phyloP scores from a whole-genome alignment of 1,140 invertebrate genomes.

The Epicauta chinensis region DNA sequence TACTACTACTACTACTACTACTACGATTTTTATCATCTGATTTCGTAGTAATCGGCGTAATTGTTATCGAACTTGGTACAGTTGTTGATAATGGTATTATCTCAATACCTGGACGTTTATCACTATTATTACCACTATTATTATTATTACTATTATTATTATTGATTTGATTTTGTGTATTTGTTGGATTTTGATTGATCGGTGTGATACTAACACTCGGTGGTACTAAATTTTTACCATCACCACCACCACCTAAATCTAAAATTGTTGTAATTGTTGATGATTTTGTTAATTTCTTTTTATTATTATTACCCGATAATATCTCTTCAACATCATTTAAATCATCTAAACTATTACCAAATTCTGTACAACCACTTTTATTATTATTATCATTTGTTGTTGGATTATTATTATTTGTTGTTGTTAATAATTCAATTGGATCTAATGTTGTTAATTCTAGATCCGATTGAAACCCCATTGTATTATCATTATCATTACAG shows the following conservation, averaged over 20 bases:
- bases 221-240: constrained; percentile 54
- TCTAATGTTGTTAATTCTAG: constrained; percentile 58
- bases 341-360: constrained; percentile 48
- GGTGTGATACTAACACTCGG: constrained; percentile 77
- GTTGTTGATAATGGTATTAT: constrained; percentile 68
- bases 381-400: no score
- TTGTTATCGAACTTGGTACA: constrained; percentile 73
- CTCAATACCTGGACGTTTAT: constrained; percentile 66
- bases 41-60: constrained; percentile 67
- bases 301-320: constrained; percentile 36
- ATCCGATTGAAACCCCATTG: constrained; percentile 53
- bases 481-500: constrained; percentile 45
- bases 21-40: constrained; percentile 53
- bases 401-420: constrained; percentile 17
- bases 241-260: constrained; percentile 52
- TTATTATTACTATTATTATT: not conserved
- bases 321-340: constrained; percentile 51
- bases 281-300: constrained; percentile 44
- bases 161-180: not conserved
- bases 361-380: constrained; percentile 37
- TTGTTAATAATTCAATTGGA: constrained; percentile 47
- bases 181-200: constrained; percentile 40
- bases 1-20: constrained; percentile 43
- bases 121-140: constrained; percentile 1
- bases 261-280: constrained; percentile 24